These are phyloP conservation scores for Magallana angulata DNA, from an alignment of 1,140 invertebrate species.

Conservation along the genomic window DNA sequence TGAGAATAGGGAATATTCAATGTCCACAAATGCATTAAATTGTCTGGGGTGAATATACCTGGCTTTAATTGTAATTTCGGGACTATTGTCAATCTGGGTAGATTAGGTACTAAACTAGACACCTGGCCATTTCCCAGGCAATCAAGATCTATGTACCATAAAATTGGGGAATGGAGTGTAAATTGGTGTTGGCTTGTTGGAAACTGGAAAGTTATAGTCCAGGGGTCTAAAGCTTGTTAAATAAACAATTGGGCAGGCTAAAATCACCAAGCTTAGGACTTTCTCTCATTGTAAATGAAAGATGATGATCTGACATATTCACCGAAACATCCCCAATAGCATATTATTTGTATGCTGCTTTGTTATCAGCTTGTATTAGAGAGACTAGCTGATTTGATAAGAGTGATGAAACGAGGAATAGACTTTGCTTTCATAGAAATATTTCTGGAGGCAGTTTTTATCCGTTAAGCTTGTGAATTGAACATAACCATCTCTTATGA, in stretches of 20 bases:
- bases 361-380: constrained; percentile 5
- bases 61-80: not conserved
- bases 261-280: no score
- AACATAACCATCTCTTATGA: no score
- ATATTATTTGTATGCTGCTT: not conserved
- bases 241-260: no score
- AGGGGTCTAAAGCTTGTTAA: no score
- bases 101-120: not conserved
- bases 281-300: no score
- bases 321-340: no score
- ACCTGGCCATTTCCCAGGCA: not conserved
- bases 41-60: not conserved
- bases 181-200: not conserved
- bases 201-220: no score
- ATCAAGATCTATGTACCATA: not conserved
- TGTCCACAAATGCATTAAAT: not conserved
- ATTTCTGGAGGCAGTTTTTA: no score
- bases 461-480: no score
- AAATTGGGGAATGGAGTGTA: constrained; percentile 1
- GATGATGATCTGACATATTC: no score
- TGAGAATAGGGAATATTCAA: not conserved
- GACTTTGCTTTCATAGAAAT: no score
- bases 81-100: not conserved
- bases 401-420: not conserved
- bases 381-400: constrained; percentile 4